Conservation (phyloP, 1,140 invertebrate species). For the Papilio polytes region DNA sequence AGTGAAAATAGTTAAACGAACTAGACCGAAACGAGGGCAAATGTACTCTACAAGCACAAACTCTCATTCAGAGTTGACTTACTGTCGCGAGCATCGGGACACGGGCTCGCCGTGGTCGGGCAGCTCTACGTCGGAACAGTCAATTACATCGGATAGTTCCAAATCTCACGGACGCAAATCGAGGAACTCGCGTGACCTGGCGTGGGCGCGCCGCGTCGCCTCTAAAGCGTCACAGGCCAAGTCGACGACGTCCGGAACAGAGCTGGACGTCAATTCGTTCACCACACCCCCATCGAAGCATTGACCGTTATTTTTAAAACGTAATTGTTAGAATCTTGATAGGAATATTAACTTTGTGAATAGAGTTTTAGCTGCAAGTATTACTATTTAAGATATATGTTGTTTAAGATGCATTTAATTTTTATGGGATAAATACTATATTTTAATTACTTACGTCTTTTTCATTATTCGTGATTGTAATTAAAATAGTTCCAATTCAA, state of each 20-base stretch:
- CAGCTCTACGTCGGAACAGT: slow-evolving; percentile 53
- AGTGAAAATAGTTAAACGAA: slow-evolving; percentile 55
- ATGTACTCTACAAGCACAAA: slow-evolving; percentile 60
- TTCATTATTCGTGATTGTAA: slow-evolving; percentile 16
- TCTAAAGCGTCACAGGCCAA: slow-evolving; percentile 57
- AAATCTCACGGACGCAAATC: slow-evolving; percentile 56
- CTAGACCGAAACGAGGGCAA: slow-evolving; percentile 30
- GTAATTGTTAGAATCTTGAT: slow-evolving; percentile 19
- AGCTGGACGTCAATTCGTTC: slow-evolving; percentile 61
- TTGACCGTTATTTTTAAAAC: slow-evolving; percentile 14
- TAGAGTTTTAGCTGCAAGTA: slow-evolving; percentile 35
- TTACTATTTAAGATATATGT: slow-evolving; percentile 51
- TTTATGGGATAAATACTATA: slow-evolving; percentile 48
- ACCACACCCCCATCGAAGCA: slow-evolving; percentile 56
- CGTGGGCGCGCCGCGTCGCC: slow-evolving; percentile 64
- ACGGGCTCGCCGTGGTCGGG: slow-evolving; percentile 57
- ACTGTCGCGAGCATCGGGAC: slow-evolving; percentile 47
- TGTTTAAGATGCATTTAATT: slow-evolving; percentile 53
- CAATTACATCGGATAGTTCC: slow-evolving; percentile 54
- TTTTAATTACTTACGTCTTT: slow-evolving; percentile 24
- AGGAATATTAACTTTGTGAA: slow-evolving; percentile 33
- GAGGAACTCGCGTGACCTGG: slow-evolving; percentile 59
- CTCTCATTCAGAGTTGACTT: slow-evolving; percentile 58
- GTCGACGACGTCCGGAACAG: slow-evolving; percentile 61
- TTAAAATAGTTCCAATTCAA: background rate